Evolutionary conservation across 1,140 invertebrate species (phyloP).

Genomic region (Antheraea mylitta): DNA sequence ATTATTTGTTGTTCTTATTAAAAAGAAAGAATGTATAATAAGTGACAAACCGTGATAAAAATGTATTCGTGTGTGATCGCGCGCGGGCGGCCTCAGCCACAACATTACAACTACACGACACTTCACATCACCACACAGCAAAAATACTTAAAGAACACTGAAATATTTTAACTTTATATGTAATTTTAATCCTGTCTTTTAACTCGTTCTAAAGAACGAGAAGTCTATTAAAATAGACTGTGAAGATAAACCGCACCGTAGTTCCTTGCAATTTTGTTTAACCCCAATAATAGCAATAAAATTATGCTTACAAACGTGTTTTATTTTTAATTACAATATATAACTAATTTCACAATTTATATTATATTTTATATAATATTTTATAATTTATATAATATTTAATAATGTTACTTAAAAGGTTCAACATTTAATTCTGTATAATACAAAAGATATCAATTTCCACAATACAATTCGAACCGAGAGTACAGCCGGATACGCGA

Average conservation of each 20-base stretch:
- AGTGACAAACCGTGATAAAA: constrained; percentile 49
- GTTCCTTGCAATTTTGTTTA: too few relatives aligned
- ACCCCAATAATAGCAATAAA: too few relatives aligned
- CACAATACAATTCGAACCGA: constrained; percentile 21
- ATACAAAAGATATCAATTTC: not conserved
- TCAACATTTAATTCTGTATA: not conserved
- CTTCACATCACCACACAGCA: not conserved
- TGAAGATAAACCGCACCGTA: too few relatives aligned
- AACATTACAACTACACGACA: constrained; percentile 35
- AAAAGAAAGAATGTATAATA: not conserved
- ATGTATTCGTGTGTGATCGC: constrained; percentile 54
- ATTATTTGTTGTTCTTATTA: too few relatives aligned
- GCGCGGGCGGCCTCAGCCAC: constrained; percentile 53
- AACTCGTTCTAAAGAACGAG: too few relatives aligned
- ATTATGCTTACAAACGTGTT: too few relatives aligned
- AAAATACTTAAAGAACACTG: not conserved
- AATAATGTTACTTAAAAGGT: not conserved
- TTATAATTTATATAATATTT: not conserved
- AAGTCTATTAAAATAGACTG: too few relatives aligned
- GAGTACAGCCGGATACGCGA: constrained; percentile 57
- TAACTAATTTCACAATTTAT: too few relatives aligned
- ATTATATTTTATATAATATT: too few relatives aligned
- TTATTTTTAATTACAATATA: too few relatives aligned
- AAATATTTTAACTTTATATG: not conserved
- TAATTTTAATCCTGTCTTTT: too few relatives aligned